Percentiles rank a stretch among this genome's conserved stretches.
phyloP scores from a whole-genome alignment of 30 jellyfish, hydroid and myxozoan species.

The Hydractinia echinata region DNA sequence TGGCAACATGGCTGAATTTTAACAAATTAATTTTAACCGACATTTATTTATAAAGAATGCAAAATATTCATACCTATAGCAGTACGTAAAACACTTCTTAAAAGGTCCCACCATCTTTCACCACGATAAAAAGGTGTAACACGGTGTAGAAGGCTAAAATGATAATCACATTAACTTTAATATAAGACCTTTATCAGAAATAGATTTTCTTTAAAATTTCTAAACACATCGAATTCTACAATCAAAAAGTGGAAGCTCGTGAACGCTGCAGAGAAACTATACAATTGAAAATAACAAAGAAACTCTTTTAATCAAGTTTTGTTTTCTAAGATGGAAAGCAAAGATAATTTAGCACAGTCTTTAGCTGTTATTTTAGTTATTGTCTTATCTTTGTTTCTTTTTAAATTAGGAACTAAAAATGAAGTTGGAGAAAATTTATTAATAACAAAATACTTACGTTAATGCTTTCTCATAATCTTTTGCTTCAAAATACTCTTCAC shows the following conservation, averaged over 20 bases:
- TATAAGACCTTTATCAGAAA: background rate
- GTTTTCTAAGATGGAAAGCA: too few relatives aligned
- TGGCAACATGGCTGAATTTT: background rate
- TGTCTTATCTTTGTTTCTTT: too few relatives aligned
- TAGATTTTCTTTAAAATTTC: too few relatives aligned
- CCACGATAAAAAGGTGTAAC: constrained; percentile 87
- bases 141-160: constrained; percentile 64
- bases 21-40: background rate
- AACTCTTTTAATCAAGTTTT: too few relatives aligned
- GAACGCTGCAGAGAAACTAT: too few relatives aligned
- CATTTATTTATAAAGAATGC: background rate
- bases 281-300: too few relatives aligned
- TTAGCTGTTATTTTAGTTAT: too few relatives aligned
- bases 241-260: too few relatives aligned
- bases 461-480: constrained; percentile 76
- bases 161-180: background rate
- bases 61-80: constrained; percentile 55
- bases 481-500: constrained; percentile 84
- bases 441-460: constrained; percentile 47
- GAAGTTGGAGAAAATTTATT: background rate
- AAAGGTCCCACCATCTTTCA: constrained; percentile 92
- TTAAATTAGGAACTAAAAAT: too few relatives aligned
- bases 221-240: too few relatives aligned
- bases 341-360: too few relatives aligned
- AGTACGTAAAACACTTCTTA: constrained; percentile 59